These are phyloP conservation scores for Stenchaetothrips biformis DNA, from an alignment of 2,888 invertebrate species.

Conservation along the genomic window DNA sequence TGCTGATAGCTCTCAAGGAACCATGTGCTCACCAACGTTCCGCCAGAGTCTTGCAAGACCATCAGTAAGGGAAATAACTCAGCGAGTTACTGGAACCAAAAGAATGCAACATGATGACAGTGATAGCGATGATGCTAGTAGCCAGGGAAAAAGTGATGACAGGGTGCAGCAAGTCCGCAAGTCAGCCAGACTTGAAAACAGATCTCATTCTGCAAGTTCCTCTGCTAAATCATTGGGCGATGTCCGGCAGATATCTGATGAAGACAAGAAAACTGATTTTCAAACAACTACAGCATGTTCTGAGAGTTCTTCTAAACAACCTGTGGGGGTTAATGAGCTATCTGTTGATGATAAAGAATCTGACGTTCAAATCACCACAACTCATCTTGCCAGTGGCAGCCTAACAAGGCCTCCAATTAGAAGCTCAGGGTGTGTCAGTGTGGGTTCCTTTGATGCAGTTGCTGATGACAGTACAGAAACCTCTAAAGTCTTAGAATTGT, in stretches of 20 bases:
- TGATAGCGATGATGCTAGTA: background rate
- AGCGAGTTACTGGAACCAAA: background rate
- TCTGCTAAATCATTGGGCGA: too few species aligned
- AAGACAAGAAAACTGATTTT: too few species aligned
- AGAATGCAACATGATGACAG: background rate
- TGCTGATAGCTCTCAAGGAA: background rate
- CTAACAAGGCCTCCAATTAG: background rate
- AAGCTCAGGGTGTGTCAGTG: background rate
- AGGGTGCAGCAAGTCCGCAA: background rate
- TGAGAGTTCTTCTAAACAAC: too few species aligned
- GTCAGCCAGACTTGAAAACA: background rate
- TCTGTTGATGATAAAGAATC: too few species aligned
- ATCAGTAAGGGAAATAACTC: background rate
- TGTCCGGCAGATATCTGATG: too few species aligned
- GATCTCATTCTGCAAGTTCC: background rate
- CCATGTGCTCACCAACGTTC: background rate
- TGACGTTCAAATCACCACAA: too few species aligned
- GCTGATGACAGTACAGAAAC: background rate
- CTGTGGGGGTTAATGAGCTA: too few species aligned
- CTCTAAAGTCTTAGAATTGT: background rate
- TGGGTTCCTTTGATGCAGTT: background rate
- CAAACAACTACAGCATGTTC: too few species aligned
- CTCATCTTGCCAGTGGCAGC: background rate
- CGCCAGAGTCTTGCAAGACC: background rate
- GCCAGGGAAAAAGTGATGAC: background rate